Evolutionary conservation across 2,113 vertebrate genomes (phyloP).

Genomic region (Neolamprologus devosi): DNA sequence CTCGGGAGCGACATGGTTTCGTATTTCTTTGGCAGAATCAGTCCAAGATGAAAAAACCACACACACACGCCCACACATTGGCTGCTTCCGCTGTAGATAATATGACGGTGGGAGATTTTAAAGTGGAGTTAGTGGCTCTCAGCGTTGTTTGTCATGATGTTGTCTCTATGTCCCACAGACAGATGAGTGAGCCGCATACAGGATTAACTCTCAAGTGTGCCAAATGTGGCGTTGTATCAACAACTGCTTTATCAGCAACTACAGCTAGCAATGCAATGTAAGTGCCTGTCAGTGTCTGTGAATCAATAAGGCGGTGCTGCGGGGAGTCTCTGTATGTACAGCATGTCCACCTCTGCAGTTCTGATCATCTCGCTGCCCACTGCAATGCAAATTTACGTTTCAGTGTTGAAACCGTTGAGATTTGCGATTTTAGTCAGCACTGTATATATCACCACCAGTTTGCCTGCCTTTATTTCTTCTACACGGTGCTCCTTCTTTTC

Average conservation of each 20-base stretch:
- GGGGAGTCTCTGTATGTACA: conserved; percentile 18
- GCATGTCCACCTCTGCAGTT: conserved; percentile 3
- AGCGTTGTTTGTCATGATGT: conserved; percentile 49
- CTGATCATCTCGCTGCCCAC: neutral
- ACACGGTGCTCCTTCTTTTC: neutral
- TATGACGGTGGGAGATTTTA: conserved; percentile 10
- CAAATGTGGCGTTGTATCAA: conserved; percentile 99
- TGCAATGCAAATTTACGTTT: conserved; percentile 19
- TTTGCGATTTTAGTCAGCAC: neutral
- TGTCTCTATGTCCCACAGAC: conserved; percentile 85
- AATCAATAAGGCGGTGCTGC: conserved; percentile 57
- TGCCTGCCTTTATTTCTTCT: neutral
- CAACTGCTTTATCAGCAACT: conserved; percentile 99
- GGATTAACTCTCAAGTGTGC: conserved; percentile 99
- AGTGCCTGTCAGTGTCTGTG: conserved; percentile 73
- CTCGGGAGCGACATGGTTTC: conserved; percentile 23
- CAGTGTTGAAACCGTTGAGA: neutral
- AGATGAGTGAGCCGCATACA: conserved; percentile 99
- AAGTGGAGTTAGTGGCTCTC: conserved; percentile 9
- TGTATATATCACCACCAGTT: neutral
- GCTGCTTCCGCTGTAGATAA: conserved; percentile 30
- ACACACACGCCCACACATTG: conserved; percentile 17
- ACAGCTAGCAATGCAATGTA: conserved; percentile 99
- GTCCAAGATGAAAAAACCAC: conserved; percentile 46
- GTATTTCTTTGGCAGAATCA: conserved; percentile 59